Conservation (phyloP, 2,888 invertebrate genomes). For the Idaea aversata region DNA sequence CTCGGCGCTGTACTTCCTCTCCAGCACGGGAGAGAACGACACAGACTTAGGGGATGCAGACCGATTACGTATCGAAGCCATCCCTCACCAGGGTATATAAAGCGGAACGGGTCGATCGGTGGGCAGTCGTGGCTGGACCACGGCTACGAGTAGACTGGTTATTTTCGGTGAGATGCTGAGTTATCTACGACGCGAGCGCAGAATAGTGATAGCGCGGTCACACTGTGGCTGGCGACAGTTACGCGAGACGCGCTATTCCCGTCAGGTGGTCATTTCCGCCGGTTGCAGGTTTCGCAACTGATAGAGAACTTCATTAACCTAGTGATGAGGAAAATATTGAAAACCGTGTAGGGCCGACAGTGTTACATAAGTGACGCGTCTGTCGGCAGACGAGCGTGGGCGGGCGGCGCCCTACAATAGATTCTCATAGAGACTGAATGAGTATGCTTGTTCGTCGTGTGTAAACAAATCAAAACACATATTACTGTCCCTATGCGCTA, state of each 20-base stretch:
- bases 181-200: slow-evolving; percentile 70
- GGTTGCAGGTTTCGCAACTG: slow-evolving; percentile 65
- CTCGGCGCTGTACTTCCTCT: slow-evolving; percentile 77
- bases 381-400: slow-evolving; percentile 44
- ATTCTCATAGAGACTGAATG: slow-evolving; percentile 28
- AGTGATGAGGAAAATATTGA: slow-evolving; percentile 46
- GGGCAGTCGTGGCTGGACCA: slow-evolving; percentile 73
- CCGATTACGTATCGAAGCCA: slow-evolving; percentile 83
- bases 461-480: slow-evolving; percentile 36
- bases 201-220: slow-evolving; percentile 72
- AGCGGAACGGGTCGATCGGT: slow-evolving; percentile 48
- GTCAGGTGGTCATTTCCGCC: slow-evolving; percentile 77
- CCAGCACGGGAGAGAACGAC: slow-evolving; percentile 82
- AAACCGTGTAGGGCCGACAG: slow-evolving; percentile 37
- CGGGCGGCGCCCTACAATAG: slow-evolving; percentile 56
- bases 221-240: slow-evolving; percentile 70
- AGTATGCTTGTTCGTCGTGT: slow-evolving; percentile 29
- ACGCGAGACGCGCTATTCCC: slow-evolving; percentile 76
- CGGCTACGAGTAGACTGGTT: slow-evolving; percentile 72
- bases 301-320: slow-evolving; percentile 69
- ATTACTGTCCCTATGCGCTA: slow-evolving; percentile 15
- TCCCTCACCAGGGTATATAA: slow-evolving; percentile 72
- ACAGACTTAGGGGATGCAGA: slow-evolving; percentile 84
- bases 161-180: slow-evolving; percentile 68
- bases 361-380: slow-evolving; percentile 50